Evolutionary conservation across 2,797 vertebrate species (phyloP), one percentile per base, ranked within the genome.

Genomic region (Etheostoma perlongum): DNA sequence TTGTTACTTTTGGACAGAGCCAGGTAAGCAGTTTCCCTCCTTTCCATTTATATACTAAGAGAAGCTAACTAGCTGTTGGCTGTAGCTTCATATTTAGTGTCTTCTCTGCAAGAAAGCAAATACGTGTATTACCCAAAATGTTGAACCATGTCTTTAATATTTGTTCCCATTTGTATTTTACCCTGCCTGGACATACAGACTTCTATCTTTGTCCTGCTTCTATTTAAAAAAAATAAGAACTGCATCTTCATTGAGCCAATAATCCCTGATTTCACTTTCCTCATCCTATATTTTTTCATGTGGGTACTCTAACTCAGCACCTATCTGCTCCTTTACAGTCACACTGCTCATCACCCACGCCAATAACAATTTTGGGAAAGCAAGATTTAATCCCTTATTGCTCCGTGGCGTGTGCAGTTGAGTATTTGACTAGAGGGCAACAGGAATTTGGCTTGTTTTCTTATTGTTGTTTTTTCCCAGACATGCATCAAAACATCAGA

Each of bases 351-450:
- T 79, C 79, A 62, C 86, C 83, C 76, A 86, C 69, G 25, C 61
- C 58, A 67, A 15, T 46, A 75, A 72, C 44, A 0, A 40, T 72
- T 84, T 76, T 78, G 52, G 72, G 85, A 52, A 77, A 76, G 60
- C 47, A 14, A 60, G 74, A 72, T 85, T 82, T 86, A 86, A 91
- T 83, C 78, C 83, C 54, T 62, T 72, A 67, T 58, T 74, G 55
- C 78, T 81, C 62, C 10, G 16, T 65, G 74, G 44, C 44, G 6
- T 60, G 42, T 58, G 46, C 3, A 19, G 21, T 72, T 66, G 36
- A 77, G 67, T 57, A 53, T 80, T 83, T 87, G 79, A 74, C 87
- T 85, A 53, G 63, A 86, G 84, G 83, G 82, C 81, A 76, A 85
- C 51, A 78, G 54, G 30, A 81, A 81, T 85, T 81, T 85, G 68